Evolutionary conservation across 2,888 invertebrate genomes (phyloP).

Genomic region (Amblyteles armatorius): DNA sequence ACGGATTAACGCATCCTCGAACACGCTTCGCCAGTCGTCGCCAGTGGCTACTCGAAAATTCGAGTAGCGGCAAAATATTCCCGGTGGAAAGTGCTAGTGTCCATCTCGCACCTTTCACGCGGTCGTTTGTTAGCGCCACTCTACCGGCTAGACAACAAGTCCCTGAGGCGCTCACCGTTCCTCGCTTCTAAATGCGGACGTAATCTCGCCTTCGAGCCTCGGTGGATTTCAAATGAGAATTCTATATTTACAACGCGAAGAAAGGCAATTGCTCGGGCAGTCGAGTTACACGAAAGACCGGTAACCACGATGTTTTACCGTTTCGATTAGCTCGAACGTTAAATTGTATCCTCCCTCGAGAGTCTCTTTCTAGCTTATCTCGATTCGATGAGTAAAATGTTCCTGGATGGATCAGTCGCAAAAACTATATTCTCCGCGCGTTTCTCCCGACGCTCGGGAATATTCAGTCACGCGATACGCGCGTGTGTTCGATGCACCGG

Average conservation of each 20-base stretch:
- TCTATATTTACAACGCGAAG: background rate
- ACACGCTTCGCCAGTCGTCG: background rate
- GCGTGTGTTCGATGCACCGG: conserved; percentile 25
- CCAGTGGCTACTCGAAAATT: background rate
- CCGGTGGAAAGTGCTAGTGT: conserved; percentile 11
- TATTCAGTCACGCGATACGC: conserved; percentile 30
- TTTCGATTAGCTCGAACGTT: background rate
- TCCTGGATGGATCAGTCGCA: background rate
- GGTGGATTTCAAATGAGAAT: conserved; percentile 2
- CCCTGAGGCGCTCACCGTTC: background rate
- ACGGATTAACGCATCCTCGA: background rate
- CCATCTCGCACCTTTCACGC: conserved; percentile 11
- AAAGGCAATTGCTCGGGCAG: background rate
- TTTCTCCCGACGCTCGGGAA: conserved; percentile 6
- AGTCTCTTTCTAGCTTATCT: background rate
- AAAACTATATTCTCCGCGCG: background rate
- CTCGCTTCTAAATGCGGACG: background rate
- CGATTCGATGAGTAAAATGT: background rate
- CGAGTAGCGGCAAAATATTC: background rate
- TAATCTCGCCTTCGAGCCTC: conserved; percentile 2
- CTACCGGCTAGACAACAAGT: conserved; percentile 6
- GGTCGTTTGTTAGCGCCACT: conserved; percentile 10
- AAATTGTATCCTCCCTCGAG: background rate
- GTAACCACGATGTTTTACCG: background rate
- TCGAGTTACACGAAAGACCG: background rate